These are phyloP conservation scores for Oryzaephilus surinamensis DNA, from an alignment of 1,140 invertebrate genomes.

Conservation along the genomic window DNA sequence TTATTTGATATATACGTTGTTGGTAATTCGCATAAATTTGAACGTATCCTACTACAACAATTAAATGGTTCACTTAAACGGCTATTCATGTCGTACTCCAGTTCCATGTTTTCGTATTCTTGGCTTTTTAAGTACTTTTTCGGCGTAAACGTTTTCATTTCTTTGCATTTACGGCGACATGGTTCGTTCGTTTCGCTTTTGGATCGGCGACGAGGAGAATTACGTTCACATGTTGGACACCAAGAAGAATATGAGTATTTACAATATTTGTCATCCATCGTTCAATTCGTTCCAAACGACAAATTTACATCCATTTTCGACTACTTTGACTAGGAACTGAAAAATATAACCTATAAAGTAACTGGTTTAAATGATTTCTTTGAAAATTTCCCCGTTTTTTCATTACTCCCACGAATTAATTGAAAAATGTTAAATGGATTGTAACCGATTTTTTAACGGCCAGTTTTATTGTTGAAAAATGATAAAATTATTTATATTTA, in stretches of 20 bases:
- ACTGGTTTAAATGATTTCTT: background rate
- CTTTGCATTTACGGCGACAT: slow-evolving; percentile 27
- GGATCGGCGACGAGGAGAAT: slow-evolving; percentile 26
- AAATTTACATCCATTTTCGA: background rate
- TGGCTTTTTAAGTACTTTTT: slow-evolving; percentile 26
- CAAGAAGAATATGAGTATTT: slow-evolving; percentile 27
- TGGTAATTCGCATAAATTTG: slow-evolving; percentile 33
- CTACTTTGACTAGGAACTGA: background rate
- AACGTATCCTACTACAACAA: slow-evolving; percentile 11
- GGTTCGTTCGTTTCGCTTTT: slow-evolving; percentile 29
- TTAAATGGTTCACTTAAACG: slow-evolving; percentile 3
- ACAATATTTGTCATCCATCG: slow-evolving; percentile 21
- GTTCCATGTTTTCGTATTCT: slow-evolving; percentile 33
- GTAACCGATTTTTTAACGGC: too few relatives aligned
- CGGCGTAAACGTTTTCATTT: slow-evolving; percentile 29
- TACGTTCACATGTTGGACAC: slow-evolving; percentile 32
- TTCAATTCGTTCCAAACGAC: background rate
- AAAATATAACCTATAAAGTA: background rate
- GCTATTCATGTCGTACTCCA: slow-evolving; percentile 26
- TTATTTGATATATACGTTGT: slow-evolving; percentile 35
- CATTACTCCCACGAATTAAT: background rate
- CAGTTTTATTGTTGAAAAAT: too few relatives aligned
- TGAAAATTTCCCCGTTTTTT: background rate
- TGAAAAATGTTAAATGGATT: too few relatives aligned
- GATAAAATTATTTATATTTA: too few relatives aligned